Evolutionary conservation across 2,113 vertebrate genomes (phyloP).

Genomic region (Riparia riparia): DNA sequence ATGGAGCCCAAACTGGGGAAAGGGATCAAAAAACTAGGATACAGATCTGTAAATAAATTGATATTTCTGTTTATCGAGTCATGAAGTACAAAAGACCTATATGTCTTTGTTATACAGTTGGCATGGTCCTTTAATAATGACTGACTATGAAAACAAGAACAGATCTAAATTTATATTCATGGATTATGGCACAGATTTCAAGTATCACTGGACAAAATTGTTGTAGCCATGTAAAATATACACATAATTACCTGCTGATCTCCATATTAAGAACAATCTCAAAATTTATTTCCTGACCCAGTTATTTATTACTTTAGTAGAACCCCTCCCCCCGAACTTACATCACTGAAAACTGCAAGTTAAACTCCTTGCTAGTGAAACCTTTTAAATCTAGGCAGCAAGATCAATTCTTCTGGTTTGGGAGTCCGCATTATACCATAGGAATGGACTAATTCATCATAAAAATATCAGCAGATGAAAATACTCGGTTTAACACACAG

Average conservation of each 20-base stretch:
- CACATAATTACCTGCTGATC: background rate
- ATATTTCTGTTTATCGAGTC: background rate
- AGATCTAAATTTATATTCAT: background rate
- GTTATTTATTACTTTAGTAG: background rate
- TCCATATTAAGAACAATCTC: background rate
- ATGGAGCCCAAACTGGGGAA: background rate
- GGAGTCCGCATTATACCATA: background rate
- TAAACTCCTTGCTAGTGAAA: background rate
- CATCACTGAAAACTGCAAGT: background rate
- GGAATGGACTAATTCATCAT: background rate
- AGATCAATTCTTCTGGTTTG: background rate
- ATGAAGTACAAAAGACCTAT: background rate
- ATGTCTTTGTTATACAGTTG: background rate
- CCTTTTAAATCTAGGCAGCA: background rate
- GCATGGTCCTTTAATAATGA: background rate
- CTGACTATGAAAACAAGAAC: background rate
- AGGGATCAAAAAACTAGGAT: background rate
- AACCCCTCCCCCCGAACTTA: accelerated
- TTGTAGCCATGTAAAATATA: accelerated
- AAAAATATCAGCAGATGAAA: background rate
- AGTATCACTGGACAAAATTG: background rate
- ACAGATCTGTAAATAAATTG: background rate
- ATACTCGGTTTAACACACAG: background rate
- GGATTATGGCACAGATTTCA: background rate
- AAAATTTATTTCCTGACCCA: background rate